Percentiles rank a stretch among this genome's conserved stretches.
Conservation (phyloP, 1,140 invertebrate species). For the Helicoverpa zea region DNA sequence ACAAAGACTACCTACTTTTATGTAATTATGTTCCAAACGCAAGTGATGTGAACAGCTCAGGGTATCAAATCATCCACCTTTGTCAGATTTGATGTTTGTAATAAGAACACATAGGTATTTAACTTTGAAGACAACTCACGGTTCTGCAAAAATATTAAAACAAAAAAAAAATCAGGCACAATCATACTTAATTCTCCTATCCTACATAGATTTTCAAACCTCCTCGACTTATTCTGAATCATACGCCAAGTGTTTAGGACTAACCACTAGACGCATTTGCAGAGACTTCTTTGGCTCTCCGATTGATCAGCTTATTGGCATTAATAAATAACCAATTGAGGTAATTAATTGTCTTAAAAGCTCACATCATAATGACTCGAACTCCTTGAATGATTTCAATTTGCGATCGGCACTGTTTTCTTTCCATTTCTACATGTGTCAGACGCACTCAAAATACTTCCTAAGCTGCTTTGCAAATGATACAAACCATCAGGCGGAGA, state of each 20-base stretch:
- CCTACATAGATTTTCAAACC: too few species aligned
- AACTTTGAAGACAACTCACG: too few species aligned
- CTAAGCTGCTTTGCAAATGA: conserved; percentile 83
- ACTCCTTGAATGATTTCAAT: conserved; percentile 37
- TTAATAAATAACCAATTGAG: conserved; percentile 33
- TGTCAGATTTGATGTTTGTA: too few species aligned
- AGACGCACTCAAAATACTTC: conserved; percentile 69
- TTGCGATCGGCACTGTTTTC: conserved; percentile 37
- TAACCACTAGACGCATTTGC: too few species aligned
- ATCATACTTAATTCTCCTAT: too few species aligned
- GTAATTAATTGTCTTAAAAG: conserved; percentile 35
- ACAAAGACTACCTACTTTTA: not conserved
- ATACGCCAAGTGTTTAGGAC: too few species aligned
- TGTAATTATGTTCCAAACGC: not conserved
- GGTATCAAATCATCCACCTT: too few species aligned
- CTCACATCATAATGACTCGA: conserved; percentile 32
- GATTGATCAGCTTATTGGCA: not conserved
- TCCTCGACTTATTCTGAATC: too few species aligned
- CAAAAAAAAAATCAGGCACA: too few species aligned
- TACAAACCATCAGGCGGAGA: conserved; percentile 81
- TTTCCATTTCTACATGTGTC: conserved; percentile 36
- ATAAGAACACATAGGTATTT: too few species aligned
- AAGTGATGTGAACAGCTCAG: too few species aligned
- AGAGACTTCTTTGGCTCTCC: not conserved
- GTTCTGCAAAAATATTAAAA: too few species aligned